A percentile compares a stretch with the other conserved stretches of the same genome.
These are phyloP conservation scores for Scolopax mira DNA, from an alignment of 2,113 vertebrate species.

Conservation along the genomic window DNA sequence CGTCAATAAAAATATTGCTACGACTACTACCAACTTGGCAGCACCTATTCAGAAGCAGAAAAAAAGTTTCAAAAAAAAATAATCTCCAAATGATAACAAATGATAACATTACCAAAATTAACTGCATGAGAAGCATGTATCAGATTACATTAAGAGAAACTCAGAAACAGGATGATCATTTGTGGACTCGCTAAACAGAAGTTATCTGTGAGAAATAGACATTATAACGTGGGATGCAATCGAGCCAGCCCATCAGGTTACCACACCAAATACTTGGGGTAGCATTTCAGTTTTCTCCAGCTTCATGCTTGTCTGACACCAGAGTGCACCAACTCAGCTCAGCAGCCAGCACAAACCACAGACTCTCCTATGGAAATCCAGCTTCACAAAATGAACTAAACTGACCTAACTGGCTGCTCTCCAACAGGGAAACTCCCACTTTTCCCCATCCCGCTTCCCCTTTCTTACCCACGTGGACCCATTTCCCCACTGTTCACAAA, in stretches of 20 bases:
- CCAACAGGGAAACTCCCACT: not conserved
- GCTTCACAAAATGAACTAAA: not conserved
- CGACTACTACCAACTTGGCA: slow-evolving; percentile 81
- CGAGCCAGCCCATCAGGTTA: not conserved
- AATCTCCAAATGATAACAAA: not conserved
- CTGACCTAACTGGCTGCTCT: not conserved
- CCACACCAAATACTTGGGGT: not conserved
- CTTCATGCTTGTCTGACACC: not conserved
- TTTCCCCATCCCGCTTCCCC: not conserved
- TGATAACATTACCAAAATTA: not conserved
- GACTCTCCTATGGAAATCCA: not conserved
- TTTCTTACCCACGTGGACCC: not conserved
- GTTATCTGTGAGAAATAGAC: not conserved
- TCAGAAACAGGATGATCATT: not conserved
- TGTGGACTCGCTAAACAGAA: not conserved
- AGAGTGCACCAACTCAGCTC: not conserved
- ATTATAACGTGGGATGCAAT: not conserved
- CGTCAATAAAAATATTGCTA: slow-evolving; percentile 81
- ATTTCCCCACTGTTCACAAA: not conserved
- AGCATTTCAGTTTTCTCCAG: not conserved
- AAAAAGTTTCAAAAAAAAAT: not conserved
- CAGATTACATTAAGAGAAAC: not conserved
- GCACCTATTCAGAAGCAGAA: slow-evolving; percentile 73
- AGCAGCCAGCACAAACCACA: not conserved
- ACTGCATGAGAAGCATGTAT: not conserved